These are phyloP conservation scores for Myotis yumanensis DNA, from an alignment of 2,113 vertebrate species.

Conservation along the genomic window DNA sequence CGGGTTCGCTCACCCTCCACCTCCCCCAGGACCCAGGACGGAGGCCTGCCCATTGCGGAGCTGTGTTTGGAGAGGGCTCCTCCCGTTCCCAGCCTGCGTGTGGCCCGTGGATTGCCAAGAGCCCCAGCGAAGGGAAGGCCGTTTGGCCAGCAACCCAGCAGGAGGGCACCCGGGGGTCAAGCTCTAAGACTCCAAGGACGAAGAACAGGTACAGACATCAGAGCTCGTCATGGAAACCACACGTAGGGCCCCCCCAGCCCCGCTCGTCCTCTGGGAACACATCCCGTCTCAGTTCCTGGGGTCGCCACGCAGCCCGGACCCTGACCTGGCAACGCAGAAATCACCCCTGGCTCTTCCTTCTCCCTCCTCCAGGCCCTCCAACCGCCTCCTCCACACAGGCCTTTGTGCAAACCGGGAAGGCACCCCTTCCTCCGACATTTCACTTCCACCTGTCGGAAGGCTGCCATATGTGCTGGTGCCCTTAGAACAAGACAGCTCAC, in stretches of 20 bases:
- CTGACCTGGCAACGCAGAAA: neutral
- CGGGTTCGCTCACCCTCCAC: neutral
- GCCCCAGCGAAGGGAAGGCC: neutral
- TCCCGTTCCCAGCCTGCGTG: fast-evolving
- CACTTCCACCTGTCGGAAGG: neutral
- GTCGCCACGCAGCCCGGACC: too few relatives aligned
- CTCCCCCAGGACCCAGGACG: neutral
- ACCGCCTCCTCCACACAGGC: neutral
- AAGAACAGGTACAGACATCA: neutral
- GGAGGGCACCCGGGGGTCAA: neutral
- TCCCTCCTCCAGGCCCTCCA: neutral
- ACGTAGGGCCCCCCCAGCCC: neutral
- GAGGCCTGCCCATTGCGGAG: neutral
- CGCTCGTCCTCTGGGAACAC: neutral
- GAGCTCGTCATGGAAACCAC: neutral
- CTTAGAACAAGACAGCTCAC: neutral
- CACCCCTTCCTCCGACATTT: neutral
- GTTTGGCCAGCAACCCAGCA: neutral
- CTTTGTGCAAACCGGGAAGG: neutral
- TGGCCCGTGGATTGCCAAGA: neutral
- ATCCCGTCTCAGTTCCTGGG: neutral
- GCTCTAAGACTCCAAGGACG: neutral
- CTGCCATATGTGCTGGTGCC: neutral
- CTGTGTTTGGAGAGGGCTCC: neutral
- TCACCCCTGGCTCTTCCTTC: neutral